Base-by-base conservation (phyloP, 2,888 invertebrate genomes). In the Stratiomys singularior region DNA sequence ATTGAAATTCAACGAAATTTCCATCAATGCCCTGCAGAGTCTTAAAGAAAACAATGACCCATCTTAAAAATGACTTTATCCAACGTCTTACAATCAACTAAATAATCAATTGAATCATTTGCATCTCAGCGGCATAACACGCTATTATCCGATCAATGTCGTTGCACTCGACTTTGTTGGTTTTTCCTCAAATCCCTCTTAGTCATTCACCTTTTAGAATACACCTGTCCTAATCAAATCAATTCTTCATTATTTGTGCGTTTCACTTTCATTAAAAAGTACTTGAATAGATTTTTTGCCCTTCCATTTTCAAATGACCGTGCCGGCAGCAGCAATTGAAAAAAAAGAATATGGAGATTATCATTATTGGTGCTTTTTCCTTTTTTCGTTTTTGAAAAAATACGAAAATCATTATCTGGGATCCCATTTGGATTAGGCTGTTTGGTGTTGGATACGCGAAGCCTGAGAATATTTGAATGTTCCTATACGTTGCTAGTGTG, bases 261-360 rank as follows among this genome's bases (percentile, higher is more conserved):
- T 52, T 52, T 52, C 52, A 52, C 52, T 52, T 52, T 52, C 52
- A 52, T 52, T 52, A 52, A 52, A 52, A 52, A 52, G 15, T 18
- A 52, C 52, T 52, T 52, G 52, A n/a, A 18, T 13, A 52, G 15
- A 9, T n/a, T 52, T 52, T 52, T 52, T n/a, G n/a, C n/a, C 52
- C 15, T 52, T 37, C 9, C 9, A 37, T 37, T 37, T 37, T 37
- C 37, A 37, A 9, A 5, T 37, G 9, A 37, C 9, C 37, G 9
- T 5, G 9, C 37, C 37, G 9, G 37, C 37, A 37, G 9, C 37
- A 9, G 9, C 3, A 37, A 37, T 37, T n/a, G n/a, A n/a, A n/a
- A 37, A 3, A 37, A 37, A 37, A 37, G 37, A 37, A 37, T 37
- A 37, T 37, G 37, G 37, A 37, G 37, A 37, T 37, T 37, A 37